Base-by-base conservation (phyloP, 2,113 vertebrate genomes). In the Regulus satrapa region DNA sequence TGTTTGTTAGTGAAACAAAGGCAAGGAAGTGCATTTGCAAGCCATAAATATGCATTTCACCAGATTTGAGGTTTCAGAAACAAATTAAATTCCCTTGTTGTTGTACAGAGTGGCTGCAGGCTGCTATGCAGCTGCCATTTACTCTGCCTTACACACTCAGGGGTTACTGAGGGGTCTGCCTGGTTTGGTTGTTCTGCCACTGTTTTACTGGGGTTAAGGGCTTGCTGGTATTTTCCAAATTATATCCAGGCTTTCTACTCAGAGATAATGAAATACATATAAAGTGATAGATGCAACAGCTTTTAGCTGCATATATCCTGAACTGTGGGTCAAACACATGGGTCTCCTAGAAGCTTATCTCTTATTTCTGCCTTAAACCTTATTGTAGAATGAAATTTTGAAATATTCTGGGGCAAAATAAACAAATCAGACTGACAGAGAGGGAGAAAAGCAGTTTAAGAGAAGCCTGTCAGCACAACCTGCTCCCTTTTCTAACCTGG, bases 401-500 rank as follows among this genome's bases (percentile, higher is more conserved):
- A 67, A 92, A 83, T 77, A 77, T 80, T 86, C 51, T 40, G 18
- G 69, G 63, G 61, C 68, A 93, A 95, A 92, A 92, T 94, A 97
- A 97, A 96, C 92, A 97, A 96, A 86, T 55, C 83, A 84, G 63
- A 28, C 63, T 88, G 75, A 86, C 67, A 80, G 88, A 93, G 59
- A 15, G 7, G 67, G 31, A 90, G 68, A 83, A 92, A 95, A 95
- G 72, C 55, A 92, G 46, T 64, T 88, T 88, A 86, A 92, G 85
- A 94, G 83, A 85, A 92, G 79, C 59, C 63, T 94, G 95, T 93
- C 82, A 88, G 85, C 68, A 88, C 88, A 96, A 26, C 95, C 92
- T 90, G 85, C 92, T 97, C 82, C 55, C 51, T 92, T 93, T 94
- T 74, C 83, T 94, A 97, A 94, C 95, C 96, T 96, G 95, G 95